These are phyloP conservation scores for Pleuronectes platessa DNA, from an alignment of 2,113 vertebrate genomes.

Conservation along the genomic window DNA sequence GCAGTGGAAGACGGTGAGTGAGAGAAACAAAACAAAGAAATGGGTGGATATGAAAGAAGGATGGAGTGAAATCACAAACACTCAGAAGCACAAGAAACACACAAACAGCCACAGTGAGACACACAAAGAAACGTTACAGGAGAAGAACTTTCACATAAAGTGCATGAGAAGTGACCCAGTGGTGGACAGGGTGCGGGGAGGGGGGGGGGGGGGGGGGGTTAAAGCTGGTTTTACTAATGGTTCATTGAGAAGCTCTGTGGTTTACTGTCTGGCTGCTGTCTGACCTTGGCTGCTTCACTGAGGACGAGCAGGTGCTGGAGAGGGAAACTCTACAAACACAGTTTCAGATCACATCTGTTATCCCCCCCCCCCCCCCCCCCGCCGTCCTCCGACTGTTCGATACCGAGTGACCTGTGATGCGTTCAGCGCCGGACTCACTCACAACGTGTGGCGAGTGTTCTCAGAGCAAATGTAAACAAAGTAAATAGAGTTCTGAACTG, in stretches of 20 bases:
- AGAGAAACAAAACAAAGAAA: no score
- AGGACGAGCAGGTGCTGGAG: slow-evolving; percentile 21
- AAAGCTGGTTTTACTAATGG: slow-evolving; percentile 53
- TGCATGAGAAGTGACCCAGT: background rate
- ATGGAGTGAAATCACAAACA: no score
- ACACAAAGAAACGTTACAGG: background rate
- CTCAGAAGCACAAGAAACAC: background rate
- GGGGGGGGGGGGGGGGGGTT: slow-evolving; percentile 19
- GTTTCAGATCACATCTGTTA: slow-evolving; percentile 11
- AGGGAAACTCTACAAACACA: slow-evolving; percentile 25
- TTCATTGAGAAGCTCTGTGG: slow-evolving; percentile 44
- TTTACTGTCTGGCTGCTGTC: slow-evolving; percentile 46
- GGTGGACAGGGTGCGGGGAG: slow-evolving; percentile 5
- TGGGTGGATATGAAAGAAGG: no score
- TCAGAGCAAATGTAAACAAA: background rate
- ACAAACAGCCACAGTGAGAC: background rate
- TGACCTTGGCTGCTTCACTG: slow-evolving; percentile 54
- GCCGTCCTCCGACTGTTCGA: background rate
- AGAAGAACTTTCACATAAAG: background rate
- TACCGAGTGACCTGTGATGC: background rate
- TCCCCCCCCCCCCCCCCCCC: background rate
- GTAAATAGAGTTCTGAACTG: no score
- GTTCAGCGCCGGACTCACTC: background rate
- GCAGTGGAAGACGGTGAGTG: no score
- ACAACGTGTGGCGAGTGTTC: background rate